These are phyloP conservation scores for Ceraclea dissimilis DNA, from an alignment of 2,888 invertebrate genomes.

Conservation along the genomic window DNA sequence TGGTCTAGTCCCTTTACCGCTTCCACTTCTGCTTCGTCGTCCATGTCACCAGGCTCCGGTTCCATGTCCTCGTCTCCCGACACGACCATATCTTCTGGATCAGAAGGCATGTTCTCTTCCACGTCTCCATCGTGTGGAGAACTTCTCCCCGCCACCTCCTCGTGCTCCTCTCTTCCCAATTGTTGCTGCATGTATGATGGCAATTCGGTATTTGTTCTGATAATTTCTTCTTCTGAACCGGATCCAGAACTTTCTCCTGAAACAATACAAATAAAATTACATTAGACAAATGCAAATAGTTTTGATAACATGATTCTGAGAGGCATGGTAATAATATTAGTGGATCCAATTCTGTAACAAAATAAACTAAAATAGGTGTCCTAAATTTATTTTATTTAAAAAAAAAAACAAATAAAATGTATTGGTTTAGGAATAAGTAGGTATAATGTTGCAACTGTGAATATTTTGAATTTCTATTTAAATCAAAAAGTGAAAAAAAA, in stretches of 20 bases:
- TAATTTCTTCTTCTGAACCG: slow-evolving; percentile 56
- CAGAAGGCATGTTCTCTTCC: slow-evolving; percentile 60
- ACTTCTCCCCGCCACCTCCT: slow-evolving; percentile 47
- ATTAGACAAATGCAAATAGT: too few species aligned
- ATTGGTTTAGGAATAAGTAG: too few species aligned
- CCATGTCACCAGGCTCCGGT: slow-evolving; percentile 60
- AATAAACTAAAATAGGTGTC: too few species aligned
- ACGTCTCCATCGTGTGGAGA: slow-evolving; percentile 38
- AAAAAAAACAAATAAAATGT: too few species aligned
- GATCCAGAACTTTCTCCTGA: slow-evolving; percentile 62
- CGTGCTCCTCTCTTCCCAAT: slow-evolving; percentile 24
- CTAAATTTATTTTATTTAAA: too few species aligned
- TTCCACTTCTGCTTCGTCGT: slow-evolving; percentile 57
- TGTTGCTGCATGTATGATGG: slow-evolving; percentile 23
- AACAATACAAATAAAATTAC: slow-evolving; percentile 19
- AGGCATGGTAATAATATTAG: too few species aligned
- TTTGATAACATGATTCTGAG: too few species aligned
- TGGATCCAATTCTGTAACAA: too few species aligned
- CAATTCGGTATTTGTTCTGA: slow-evolving; percentile 34
- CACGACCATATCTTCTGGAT: slow-evolving; percentile 66
- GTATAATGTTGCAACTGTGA: too few species aligned
- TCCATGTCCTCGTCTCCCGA: slow-evolving; percentile 63
- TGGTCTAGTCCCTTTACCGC: slow-evolving; percentile 60
- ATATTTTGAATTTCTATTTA: too few species aligned
- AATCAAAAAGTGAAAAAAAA: too few species aligned